phyloP scores from a whole-genome alignment of 1,140 invertebrate genomes.

The Riptortus pedestris region DNA sequence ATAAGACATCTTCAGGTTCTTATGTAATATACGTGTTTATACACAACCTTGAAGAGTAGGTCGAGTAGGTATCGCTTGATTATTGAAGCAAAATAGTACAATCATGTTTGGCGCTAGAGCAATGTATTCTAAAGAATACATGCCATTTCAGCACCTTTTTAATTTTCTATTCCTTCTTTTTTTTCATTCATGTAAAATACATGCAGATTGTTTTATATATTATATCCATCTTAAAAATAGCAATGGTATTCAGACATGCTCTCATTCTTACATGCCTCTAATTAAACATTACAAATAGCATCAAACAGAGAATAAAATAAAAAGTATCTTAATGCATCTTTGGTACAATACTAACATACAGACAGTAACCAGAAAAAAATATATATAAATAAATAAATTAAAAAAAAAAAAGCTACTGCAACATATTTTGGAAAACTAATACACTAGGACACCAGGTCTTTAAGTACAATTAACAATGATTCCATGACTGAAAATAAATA shows the following conservation, averaged over 20 bases:
- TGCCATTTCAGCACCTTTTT: background rate
- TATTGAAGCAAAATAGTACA: too few relatives aligned
- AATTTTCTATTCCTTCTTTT: background rate
- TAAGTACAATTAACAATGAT: background rate
- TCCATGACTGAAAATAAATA: conserved; percentile 1
- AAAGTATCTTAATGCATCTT: conserved; percentile 2
- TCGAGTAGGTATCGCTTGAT: background rate
- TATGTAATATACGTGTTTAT: background rate
- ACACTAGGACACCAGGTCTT: background rate
- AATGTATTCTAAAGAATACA: background rate
- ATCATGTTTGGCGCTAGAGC: too few relatives aligned
- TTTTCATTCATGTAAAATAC: background rate
- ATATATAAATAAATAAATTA: background rate
- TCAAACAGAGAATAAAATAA: conserved; percentile 1
- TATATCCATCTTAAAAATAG: background rate
- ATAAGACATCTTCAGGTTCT: background rate
- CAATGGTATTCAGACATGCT: background rate
- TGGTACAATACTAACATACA: background rate
- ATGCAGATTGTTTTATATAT: background rate
- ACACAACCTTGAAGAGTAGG: background rate
- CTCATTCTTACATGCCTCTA: background rate
- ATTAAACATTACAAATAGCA: background rate
- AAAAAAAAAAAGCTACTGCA: too few relatives aligned
- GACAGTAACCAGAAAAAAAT: background rate
- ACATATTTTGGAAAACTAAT: background rate